Evolutionary conservation across 2,113 vertebrate species (phyloP), one percentile per base, ranked within the genome.

Genomic region (Polypterus senegalus): DNA sequence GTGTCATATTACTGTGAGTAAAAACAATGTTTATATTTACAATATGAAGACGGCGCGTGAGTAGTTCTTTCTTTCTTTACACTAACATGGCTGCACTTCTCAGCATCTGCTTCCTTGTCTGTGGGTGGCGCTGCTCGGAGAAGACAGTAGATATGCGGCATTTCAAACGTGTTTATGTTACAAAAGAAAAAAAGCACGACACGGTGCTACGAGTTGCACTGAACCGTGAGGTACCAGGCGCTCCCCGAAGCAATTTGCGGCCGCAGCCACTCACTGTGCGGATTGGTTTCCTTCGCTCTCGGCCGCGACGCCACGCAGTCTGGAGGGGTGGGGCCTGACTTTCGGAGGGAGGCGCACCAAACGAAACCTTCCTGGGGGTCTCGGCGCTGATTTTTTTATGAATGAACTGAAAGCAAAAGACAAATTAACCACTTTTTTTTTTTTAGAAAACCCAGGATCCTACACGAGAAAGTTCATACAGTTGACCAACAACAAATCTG

Each of bases 301-400:
- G 72, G 70, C 68, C 77, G 70, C 66, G 89, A 88, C 87, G 87
- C 88, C 90, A 65, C 63, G 74, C 77, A 80, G 89, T 90, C 90
- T 91, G 77, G 49, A 56, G 74, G 68, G 88, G 89, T 67, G 86
- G 77, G 76, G 81, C 63, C 67, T 58, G 9, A 47, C 3, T 5
- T 3, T 61, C 53, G 68, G 58, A 44, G 46, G 60, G 63, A 59
- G 52, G 70, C 47, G 67, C 56, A 57, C 60, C 65, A 55, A 64
- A 63, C 52, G 65, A 62, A 53, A 67, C 71, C 69, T 72, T 73
- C 71, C 65, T 65, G 78, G 77, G 74, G 70, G 77, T 79, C 75
- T 27, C 4, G 3, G 65, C 63, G 67, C 49, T 66, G 64, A 60
- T 74, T 77, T 67, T 74, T 80, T 80, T 68, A 78, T 82, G 86